phyloP scores from a whole-genome alignment of 2,113 vertebrate genomes.

The Cisticola juncidis region DNA sequence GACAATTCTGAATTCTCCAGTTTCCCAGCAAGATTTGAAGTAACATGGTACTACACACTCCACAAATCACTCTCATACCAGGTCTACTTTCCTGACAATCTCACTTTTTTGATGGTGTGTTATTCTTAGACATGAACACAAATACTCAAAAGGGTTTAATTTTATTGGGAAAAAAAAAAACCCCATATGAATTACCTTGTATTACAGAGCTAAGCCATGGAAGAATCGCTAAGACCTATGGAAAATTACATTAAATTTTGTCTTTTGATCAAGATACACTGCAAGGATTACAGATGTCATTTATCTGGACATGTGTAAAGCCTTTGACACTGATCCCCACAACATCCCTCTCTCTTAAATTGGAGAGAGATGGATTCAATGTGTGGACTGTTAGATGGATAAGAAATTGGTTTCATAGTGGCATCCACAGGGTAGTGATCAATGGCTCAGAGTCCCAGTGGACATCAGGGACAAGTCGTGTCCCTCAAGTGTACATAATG shows the following conservation, averaged over 20 bases:
- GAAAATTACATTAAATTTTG: not conserved
- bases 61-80: not conserved
- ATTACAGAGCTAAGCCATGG: not conserved
- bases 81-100: not conserved
- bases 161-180: not conserved
- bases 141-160: not conserved
- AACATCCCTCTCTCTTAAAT: not conserved
- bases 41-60: not conserved
- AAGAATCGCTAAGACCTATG: not conserved
- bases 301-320: not conserved
- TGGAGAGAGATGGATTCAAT: not conserved
- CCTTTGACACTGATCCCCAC: not conserved
- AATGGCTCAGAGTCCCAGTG: not conserved
- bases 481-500: not conserved
- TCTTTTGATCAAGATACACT: not conserved
- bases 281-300: not conserved
- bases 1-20: not conserved
- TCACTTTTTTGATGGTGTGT: not conserved
- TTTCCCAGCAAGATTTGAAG: not conserved
- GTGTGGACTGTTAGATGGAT: not conserved
- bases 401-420: not conserved
- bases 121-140: not conserved
- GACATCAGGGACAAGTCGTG: not conserved
- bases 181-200: not conserved
- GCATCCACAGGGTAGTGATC: not conserved